Conservation (phyloP, 2,113 vertebrate species). For the Oxyura jamaicensis region DNA sequence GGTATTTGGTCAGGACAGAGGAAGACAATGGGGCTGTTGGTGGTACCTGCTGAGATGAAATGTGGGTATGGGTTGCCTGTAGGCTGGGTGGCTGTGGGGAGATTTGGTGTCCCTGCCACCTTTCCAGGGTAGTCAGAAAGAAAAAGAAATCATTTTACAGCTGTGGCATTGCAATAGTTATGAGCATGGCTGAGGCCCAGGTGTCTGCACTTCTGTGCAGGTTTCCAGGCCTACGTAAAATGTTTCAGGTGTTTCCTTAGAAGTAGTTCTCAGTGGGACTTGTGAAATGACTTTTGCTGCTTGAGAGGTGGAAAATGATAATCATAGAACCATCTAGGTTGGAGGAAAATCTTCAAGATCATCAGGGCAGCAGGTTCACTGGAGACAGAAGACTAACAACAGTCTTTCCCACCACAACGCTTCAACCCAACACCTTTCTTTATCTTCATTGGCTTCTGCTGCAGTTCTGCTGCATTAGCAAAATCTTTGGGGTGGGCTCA, state of each 20-base stretch:
- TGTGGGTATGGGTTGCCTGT: accelerated
- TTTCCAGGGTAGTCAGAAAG: not conserved
- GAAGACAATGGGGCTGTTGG: accelerated
- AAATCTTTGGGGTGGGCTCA: not conserved
- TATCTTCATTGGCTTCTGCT: not conserved
- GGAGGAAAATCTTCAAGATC: not conserved
- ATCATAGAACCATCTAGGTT: not conserved
- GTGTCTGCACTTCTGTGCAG: not conserved
- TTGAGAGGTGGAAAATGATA: not conserved
- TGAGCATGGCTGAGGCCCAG: not conserved
- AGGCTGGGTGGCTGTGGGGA: not conserved
- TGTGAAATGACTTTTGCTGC: not conserved
- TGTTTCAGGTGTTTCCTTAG: not conserved
- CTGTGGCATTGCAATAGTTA: not conserved
- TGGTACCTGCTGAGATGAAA: not conserved
- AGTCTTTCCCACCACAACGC: accelerated
- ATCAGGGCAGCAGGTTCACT: not conserved
- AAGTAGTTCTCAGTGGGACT: not conserved
- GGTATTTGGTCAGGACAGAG: not conserved
- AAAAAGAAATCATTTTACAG: not conserved
- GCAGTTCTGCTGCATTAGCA: not conserved
- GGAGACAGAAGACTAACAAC: not conserved
- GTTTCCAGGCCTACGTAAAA: not conserved
- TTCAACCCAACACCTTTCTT: not conserved
- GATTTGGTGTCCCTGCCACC: not conserved